Evolutionary conservation across 2,113 vertebrate genomes (phyloP), one percentile per base, ranked within the genome.

Genomic region (Prietella phreatophila): DNA sequence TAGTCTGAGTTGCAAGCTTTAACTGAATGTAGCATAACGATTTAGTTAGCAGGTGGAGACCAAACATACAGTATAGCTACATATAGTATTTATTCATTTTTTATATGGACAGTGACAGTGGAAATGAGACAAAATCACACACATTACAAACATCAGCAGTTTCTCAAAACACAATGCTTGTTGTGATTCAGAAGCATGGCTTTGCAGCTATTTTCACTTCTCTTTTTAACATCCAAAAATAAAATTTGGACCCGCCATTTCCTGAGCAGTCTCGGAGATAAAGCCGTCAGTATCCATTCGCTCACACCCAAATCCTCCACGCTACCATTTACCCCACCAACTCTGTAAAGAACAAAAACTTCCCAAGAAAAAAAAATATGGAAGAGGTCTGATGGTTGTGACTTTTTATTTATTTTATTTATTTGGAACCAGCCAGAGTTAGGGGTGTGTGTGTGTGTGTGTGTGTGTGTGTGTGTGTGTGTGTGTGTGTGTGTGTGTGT

Each of bases 141-240:
- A 55, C 2, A 39, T 82, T 82, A 42, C 80, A 14, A 82, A 11
- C 11, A 42, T 82, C 80, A 82, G 33, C 80, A 27, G 80, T 42
- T 61, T 82, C 58, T 82, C 20, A 61, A 82, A 60, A 55, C 19
- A 39, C 9, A 27, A 3, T 7, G 20, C 3, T 3, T 60, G 30
- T 27, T 42, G 20, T 82, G 80, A 82, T 82, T 82, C 56, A 82
- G 80, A 39, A 27, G 55, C 56, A 39, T 82, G 53, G 10, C 53
- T 81, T 33, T 81, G 7, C 27, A 11, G 33, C 15, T 84, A 36
- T 67, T 69, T 84, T 84, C 83, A 84, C 67, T 69, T 84, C 63
- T 71, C 47, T 30, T 84, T 84, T 71, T 55, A 69, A 15, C 5
- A 0, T 56, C 83, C 33, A 82, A 82, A 82, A 82, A 82, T 82